These are phyloP conservation scores for Phallusia fumigata DNA, from an alignment of 23 tunicate species.

Conservation along the genomic window DNA sequence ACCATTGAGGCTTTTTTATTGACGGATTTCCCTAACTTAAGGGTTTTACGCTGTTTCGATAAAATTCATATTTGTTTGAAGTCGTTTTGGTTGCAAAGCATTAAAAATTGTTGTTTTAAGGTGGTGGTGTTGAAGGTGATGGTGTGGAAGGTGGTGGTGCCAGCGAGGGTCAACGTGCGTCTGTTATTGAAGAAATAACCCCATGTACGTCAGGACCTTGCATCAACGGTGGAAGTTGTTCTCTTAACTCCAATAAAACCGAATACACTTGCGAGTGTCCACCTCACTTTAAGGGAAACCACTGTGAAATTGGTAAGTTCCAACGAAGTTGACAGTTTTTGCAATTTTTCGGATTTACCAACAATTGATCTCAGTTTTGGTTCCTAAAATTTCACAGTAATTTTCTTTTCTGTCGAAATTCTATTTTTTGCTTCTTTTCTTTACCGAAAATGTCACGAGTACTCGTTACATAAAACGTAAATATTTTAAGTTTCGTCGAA, in stretches of 20 bases:
- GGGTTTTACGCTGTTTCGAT: too few relatives aligned
- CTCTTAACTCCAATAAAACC: constrained; percentile 10
- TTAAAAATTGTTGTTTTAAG: too few relatives aligned
- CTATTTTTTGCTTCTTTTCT: too few relatives aligned
- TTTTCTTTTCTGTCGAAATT: too few relatives aligned
- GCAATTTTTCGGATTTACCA: too few relatives aligned
- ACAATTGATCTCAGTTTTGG: background rate
- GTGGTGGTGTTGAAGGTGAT: background rate
- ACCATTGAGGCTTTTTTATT: too few relatives aligned
- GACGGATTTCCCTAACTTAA: background rate
- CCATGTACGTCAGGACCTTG: constrained; percentile 39
- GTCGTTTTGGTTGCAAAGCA: too few relatives aligned
- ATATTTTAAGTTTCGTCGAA: too few relatives aligned
- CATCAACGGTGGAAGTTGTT: constrained; percentile 53
- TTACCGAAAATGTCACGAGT: too few relatives aligned
- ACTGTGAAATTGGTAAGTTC: constrained; percentile 53
- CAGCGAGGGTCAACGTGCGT: background rate
- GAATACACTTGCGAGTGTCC: constrained; percentile 47
- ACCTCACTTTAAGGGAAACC: constrained; percentile 25
- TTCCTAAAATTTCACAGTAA: background rate
- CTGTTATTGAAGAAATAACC: background rate
- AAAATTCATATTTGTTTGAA: too few relatives aligned
- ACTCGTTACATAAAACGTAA: too few relatives aligned
- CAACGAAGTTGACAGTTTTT: too few relatives aligned
- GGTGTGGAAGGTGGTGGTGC: background rate